Evolutionary conservation across 1,140 invertebrate species (phyloP).

Genomic region (Rhyacophila brunnea): DNA sequence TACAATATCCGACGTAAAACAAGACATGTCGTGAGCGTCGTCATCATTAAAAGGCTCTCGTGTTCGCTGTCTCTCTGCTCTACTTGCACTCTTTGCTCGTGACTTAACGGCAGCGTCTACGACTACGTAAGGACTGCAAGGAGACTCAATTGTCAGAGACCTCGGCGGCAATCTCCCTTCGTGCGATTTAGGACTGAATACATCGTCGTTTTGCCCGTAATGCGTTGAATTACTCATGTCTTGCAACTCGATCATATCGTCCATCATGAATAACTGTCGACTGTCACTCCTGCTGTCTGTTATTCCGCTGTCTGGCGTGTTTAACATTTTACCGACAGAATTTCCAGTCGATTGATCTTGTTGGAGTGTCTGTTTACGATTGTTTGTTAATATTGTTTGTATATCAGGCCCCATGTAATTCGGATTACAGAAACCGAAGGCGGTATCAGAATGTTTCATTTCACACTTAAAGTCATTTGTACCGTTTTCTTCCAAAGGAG

Average conservation of each 20-base stretch:
- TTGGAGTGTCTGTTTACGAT: conserved; percentile 39
- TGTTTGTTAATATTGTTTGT: conserved; percentile 42
- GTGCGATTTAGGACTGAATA: conserved; percentile 36
- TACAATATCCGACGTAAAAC: conserved; percentile 38
- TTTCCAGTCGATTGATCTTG: conserved; percentile 26
- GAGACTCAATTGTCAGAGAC: conserved; percentile 42
- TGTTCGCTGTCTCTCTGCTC: conserved; percentile 39
- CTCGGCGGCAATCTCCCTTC: conserved; percentile 42
- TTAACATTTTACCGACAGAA: conserved; percentile 49
- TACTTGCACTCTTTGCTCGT: conserved; percentile 43
- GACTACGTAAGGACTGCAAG: conserved; percentile 28
- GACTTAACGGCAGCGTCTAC: conserved; percentile 34
- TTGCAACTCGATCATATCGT: conserved; percentile 37
- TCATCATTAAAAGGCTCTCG: conserved; percentile 31
- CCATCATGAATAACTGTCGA: conserved; percentile 30
- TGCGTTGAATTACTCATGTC: conserved; percentile 37
- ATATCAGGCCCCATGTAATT: conserved; percentile 70
- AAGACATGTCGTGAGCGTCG: conserved; percentile 28
- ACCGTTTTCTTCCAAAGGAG: conserved; percentile 43
- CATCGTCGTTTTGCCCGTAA: conserved; percentile 38
- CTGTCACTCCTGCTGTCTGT: conserved; percentile 48
- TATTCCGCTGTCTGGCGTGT: conserved; percentile 55
- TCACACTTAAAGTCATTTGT: conserved; percentile 17
- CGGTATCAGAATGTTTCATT: conserved; percentile 45
- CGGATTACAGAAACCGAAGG: conserved; percentile 70